Evolutionary conservation across 2,888 invertebrate genomes (phyloP), one percentile per base, ranked within the genome.

Genomic region (Nemoura dubitans): DNA sequence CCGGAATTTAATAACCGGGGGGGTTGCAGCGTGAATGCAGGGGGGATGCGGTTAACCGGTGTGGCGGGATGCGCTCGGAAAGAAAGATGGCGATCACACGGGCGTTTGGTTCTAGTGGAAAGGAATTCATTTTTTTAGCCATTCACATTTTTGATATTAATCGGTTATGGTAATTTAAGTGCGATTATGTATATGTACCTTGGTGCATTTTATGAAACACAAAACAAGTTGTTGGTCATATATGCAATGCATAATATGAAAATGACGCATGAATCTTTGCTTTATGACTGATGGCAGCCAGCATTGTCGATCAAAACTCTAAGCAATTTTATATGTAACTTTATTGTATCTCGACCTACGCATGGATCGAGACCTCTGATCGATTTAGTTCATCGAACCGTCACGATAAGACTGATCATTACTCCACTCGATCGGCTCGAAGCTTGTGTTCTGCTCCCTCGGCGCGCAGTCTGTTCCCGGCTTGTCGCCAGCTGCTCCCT

Each of bases 31-130:
- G 82, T 16, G 36, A n/a, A 43, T 42, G 36, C 25, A 27, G 16
- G 29, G 59, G 84, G 84, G 59, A 28, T 84, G 84, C 27, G 84
- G 84, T 59, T 30, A 29, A 84, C 84, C 84, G 76, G 76, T 76
- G 84, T 76, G 84, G 84, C 43, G 25, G 25, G 83, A 59, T 83
- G 14, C 10, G n/a, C n/a, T n/a, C n/a, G 6, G 21, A 43, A 83
- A 42, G 7, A 59, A 84, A 84, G 84, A 84, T 84, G 84, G 84
- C 84, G 76, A n/a, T 16, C 3, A 29, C 10, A 36, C 3, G 5
- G 10, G 36, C 36, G 76, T 28, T 59, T 25, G 83, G 27, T 25
- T 76, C 1, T 30, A 81, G 30, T 81, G 30, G 78, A 78, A 59
- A 59, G 59, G 59, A 16, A 59, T 59, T 59, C 59, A 59, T 7